These are phyloP conservation scores for Harpagus bidentatus DNA, from an alignment of 2,113 vertebrate genomes.

Conservation along the genomic window DNA sequence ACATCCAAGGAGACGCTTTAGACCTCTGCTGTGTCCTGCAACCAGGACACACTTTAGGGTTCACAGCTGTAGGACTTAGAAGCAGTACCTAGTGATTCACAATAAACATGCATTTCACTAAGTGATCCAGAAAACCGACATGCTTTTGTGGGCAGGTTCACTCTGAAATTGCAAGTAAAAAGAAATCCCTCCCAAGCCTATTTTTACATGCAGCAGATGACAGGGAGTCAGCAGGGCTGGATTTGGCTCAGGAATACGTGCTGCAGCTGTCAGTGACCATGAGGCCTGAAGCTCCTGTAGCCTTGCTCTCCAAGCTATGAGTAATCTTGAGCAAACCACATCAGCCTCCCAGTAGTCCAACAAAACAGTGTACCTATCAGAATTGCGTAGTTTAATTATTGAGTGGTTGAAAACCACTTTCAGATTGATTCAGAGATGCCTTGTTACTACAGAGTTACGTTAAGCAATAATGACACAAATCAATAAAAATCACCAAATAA, in stretches of 20 bases:
- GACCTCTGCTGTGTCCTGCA: not conserved
- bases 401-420: not conserved
- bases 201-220: not conserved
- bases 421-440: not conserved
- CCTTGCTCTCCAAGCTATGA: not conserved
- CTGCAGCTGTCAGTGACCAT: not conserved
- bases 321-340: not conserved
- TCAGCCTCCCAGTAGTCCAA: not conserved
- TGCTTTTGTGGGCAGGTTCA: not conserved
- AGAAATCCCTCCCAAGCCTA: not conserved
- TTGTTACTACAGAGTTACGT: not conserved
- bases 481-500: slow-evolving; percentile 35
- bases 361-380: not conserved
- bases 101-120: fast-evolving
- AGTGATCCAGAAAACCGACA: not conserved
- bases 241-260: not conserved
- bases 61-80: not conserved
- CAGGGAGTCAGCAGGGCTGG: not conserved
- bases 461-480: slow-evolving; percentile 3
- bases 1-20: not conserved
- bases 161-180: not conserved
- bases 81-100: not conserved
- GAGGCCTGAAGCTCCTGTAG: not conserved
- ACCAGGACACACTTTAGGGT: not conserved
- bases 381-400: not conserved